Percentiles rank a stretch among this genome's conserved stretches.
Conservation (phyloP, 1,140 invertebrate genomes). For the Goniozus legneri region DNA sequence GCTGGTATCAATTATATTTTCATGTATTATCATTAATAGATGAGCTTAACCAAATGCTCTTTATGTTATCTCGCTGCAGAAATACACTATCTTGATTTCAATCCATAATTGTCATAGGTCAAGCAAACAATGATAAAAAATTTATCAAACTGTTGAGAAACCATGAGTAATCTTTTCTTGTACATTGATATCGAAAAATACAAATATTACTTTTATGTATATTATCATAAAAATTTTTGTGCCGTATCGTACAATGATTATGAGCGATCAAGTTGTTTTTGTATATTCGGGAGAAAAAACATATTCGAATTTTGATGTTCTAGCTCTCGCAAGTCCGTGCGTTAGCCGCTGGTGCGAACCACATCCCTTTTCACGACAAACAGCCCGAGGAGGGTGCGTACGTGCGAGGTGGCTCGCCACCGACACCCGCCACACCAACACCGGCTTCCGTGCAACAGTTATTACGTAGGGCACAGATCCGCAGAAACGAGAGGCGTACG, state of each 20-base stretch:
- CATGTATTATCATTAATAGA: too few species aligned
- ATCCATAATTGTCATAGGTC: slow-evolving; percentile 47
- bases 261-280: too few species aligned
- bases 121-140: slow-evolving; percentile 43
- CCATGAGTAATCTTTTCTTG: too few species aligned
- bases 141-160: too few species aligned
- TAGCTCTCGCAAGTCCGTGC: slow-evolving; percentile 58
- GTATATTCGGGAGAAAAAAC: too few species aligned
- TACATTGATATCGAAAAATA: too few species aligned
- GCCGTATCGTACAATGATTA: too few species aligned
- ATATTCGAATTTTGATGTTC: too few species aligned
- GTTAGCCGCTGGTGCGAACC: slow-evolving; percentile 54
- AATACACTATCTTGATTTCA: slow-evolving; percentile 33
- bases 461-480: slow-evolving; percentile 65
- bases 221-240: too few species aligned
- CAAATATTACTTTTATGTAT: too few species aligned
- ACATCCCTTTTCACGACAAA: slow-evolving; percentile 59
- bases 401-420: slow-evolving; percentile 44
- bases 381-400: slow-evolving; percentile 47
- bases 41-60: slow-evolving; percentile 22
- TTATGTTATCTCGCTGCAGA: slow-evolving; percentile 31
- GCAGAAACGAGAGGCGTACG: slow-evolving; percentile 60
- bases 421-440: slow-evolving; percentile 59
- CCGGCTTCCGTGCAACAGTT: slow-evolving; percentile 63
- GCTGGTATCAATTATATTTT: background rate